Evolutionary conservation across 1,140 invertebrate species (phyloP).

Genomic region (Eriosoma lanigerum): DNA sequence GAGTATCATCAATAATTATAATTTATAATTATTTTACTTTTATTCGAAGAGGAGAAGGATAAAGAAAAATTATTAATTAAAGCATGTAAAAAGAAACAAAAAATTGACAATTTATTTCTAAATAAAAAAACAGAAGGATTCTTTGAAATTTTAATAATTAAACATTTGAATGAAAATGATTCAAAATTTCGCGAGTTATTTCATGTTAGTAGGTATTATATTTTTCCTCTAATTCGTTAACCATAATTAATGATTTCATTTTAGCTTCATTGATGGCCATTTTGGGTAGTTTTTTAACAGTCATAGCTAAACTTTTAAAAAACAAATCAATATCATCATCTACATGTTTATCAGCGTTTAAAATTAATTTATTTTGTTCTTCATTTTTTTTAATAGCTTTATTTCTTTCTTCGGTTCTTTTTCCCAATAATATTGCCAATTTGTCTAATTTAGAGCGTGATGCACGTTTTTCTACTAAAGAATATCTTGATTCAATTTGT

Average conservation of each 20-base stretch:
- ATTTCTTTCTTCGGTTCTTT: not conserved
- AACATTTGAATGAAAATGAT: too few species aligned
- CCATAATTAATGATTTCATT: not conserved
- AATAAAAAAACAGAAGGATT: too few species aligned
- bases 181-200: too few species aligned
- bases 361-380: not conserved
- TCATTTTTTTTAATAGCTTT: not conserved
- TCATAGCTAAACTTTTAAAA: not conserved
- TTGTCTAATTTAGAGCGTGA: not conserved
- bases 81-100: too few species aligned
- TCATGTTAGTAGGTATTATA: too few species aligned
- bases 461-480: conserved; percentile 1
- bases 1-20: too few species aligned
- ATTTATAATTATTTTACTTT: too few species aligned
- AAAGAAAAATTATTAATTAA: too few species aligned
- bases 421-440: not conserved
- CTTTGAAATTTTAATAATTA: too few species aligned
- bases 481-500: too few species aligned
- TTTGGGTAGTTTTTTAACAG: not conserved
- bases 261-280: not conserved
- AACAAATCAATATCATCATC: not conserved
- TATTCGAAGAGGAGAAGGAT: too few species aligned
- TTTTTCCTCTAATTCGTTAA: not conserved
- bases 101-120: too few species aligned
- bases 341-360: not conserved